Base-by-base conservation (phyloP, 2,797 vertebrate genomes). In the Liasis olivaceus region DNA sequence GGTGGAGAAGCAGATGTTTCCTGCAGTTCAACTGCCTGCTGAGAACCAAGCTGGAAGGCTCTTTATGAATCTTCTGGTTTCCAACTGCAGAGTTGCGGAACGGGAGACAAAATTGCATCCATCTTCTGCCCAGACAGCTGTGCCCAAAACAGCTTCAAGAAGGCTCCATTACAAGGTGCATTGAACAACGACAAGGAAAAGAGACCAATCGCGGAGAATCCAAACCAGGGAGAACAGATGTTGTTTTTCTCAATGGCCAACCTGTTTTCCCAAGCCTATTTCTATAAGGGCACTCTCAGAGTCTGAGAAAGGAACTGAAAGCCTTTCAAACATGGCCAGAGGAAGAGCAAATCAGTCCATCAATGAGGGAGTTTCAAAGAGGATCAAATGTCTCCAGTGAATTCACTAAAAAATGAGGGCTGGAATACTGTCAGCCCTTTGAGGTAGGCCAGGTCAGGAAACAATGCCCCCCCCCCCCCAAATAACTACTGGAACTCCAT, bases 41-140 rank as follows among this genome's bases (percentile, higher is more conserved):
- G 17, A 42, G 36, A 60, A 59, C 88, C 85, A 59, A 22, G 47
- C 1, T 0, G 63, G 91, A 62, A 91, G 64, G 64, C 63, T 0
- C 54, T 47, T 88, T 0, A 0, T 15, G 58, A 31, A 28, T 5
- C 0, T 59, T 0, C 0, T 62, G 58, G 2, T 26, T 31, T 11
- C 36, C 0, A 0, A 51, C 88, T 0, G 26, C 64, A n/a, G 31
- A 54, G 56, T 20, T 88, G 60, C 42, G 4, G 26, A 62, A 51
- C 4, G 26, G 64, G 81, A 95, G 54, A 5, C 0, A 0, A 92
- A 93, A 93, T 12, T 86, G 62, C 86, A 58, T 94, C 69, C 90
- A 58, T 42, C 0, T 1, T 17, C 94, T 89, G 66, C 66, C 91
- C 86, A 11, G 0, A 85, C 86, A 90, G 58, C 62, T 69, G 81